Evolutionary conservation across 2,113 vertebrate genomes (phyloP).

Genomic region (Osmerus mordax): DNA sequence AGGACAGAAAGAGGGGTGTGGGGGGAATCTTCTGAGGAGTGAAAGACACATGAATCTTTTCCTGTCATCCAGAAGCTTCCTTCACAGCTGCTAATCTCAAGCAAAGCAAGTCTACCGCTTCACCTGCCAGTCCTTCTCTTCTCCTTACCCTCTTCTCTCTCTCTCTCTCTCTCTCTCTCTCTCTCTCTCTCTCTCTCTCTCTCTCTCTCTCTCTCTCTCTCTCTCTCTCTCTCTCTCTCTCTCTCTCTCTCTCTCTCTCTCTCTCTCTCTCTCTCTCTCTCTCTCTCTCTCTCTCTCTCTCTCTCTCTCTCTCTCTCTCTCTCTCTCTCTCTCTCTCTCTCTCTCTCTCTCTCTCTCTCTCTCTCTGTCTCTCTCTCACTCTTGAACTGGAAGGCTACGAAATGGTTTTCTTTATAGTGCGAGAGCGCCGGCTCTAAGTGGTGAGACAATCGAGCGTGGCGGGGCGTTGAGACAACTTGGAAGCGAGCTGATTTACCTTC

Average conservation of each 20-base stretch:
- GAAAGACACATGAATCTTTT: constrained; percentile 26
- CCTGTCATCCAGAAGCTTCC: constrained; percentile 36
- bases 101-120: constrained; percentile 43
- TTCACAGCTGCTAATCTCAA: constrained; percentile 56
- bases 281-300: neutral
- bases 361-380: constrained; percentile 28
- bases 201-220: neutral
- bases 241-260: too few relatives aligned
- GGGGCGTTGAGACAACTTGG: constrained; percentile 52
- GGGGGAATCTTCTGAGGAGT: constrained; percentile 30
- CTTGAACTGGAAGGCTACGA: constrained; percentile 50
- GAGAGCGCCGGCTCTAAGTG: constrained; percentile 32
- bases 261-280: neutral
- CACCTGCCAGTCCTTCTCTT: constrained; percentile 42
- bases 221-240: neutral
- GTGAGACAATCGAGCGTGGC: constrained; percentile 50
- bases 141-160: constrained; percentile 3
- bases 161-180: neutral
- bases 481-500: constrained; percentile 52
- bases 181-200: neutral
- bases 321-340: neutral
- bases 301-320: neutral
- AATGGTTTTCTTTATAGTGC: constrained; percentile 47
- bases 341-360: neutral
- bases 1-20: constrained; percentile 19